Percentiles rank a stretch among this genome's conserved stretches.
Evolutionary conservation across 2,113 vertebrate species (phyloP).

Genomic region (Geococcyx californianus): DNA sequence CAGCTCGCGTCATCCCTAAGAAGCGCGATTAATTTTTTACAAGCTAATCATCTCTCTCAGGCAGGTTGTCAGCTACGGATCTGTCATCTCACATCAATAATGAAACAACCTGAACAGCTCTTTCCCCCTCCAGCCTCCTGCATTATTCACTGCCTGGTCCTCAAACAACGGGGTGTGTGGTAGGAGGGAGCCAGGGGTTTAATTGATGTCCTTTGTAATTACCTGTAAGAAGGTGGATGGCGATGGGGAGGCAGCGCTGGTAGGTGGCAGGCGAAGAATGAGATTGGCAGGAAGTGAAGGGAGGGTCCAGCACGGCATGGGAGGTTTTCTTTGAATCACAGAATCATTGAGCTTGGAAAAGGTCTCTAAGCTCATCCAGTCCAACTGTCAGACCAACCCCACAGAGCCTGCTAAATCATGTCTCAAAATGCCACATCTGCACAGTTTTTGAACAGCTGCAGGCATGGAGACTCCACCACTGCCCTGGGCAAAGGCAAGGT

Average conservation of each 20-base stretch:
- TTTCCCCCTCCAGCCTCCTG: slow-evolving; percentile 52
- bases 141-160: slow-evolving; percentile 74
- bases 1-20: slow-evolving; percentile 56
- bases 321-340: background rate
- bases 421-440: too few species aligned
- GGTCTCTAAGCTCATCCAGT: too few species aligned
- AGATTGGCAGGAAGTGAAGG: background rate
- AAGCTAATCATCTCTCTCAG: slow-evolving; percentile 76
- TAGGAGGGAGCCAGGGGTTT: background rate
- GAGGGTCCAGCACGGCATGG: accelerated
- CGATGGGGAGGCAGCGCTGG: background rate
- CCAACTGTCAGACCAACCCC: too few species aligned
- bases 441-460: too few species aligned
- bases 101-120: slow-evolving; percentile 57
- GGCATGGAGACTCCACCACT: too few species aligned
- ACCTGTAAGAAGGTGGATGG: background rate
- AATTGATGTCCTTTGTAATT: slow-evolving; percentile 31
- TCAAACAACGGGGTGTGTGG: slow-evolving; percentile 2
- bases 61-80: slow-evolving; percentile 72
- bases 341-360: too few species aligned
- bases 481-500: too few species aligned
- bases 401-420: too few species aligned
- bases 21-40: slow-evolving; percentile 75
- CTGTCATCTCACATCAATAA: slow-evolving; percentile 81
- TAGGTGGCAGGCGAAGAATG: background rate